These are phyloP conservation scores for Gallinago undulata DNA, from an alignment of 2,113 vertebrate genomes.

Conservation along the genomic window DNA sequence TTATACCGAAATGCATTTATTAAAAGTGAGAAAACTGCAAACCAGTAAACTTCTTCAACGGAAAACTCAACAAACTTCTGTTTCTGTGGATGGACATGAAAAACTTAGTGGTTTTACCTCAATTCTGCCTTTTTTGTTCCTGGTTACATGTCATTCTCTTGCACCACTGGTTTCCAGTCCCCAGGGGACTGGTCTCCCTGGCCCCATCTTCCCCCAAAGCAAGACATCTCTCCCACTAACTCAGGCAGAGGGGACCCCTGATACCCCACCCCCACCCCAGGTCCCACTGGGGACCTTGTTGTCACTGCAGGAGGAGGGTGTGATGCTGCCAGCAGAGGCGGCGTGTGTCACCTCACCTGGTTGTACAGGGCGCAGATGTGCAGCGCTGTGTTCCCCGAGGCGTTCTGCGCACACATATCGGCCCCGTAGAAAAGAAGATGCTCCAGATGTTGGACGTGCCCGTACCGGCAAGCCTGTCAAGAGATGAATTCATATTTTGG, in stretches of 20 bases:
- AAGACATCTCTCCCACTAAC: neutral
- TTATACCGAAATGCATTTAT: neutral
- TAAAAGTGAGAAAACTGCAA: neutral
- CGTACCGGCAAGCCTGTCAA: conserved; percentile 82
- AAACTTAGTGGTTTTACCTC: neutral
- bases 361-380: conserved; percentile 91
- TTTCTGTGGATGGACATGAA: neutral
- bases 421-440: conserved; percentile 88
- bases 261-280: no score
- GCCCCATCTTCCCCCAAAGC: neutral
- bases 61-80: neutral
- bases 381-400: conserved; percentile 85
- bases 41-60: neutral
- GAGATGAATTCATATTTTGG: neutral
- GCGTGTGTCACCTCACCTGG: conserved; percentile 76
- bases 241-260: neutral
- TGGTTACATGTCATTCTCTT: neutral
- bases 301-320: neutral
- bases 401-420: conserved; percentile 85
- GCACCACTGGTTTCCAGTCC: neutral
- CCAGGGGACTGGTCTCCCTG: accelerated
- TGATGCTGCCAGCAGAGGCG: neutral
- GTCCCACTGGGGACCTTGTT: accelerated
- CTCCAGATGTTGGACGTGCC: conserved; percentile 83
- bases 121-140: neutral